Conservation (phyloP, 1,140 invertebrate species). For the Berghia stephanieae region DNA sequence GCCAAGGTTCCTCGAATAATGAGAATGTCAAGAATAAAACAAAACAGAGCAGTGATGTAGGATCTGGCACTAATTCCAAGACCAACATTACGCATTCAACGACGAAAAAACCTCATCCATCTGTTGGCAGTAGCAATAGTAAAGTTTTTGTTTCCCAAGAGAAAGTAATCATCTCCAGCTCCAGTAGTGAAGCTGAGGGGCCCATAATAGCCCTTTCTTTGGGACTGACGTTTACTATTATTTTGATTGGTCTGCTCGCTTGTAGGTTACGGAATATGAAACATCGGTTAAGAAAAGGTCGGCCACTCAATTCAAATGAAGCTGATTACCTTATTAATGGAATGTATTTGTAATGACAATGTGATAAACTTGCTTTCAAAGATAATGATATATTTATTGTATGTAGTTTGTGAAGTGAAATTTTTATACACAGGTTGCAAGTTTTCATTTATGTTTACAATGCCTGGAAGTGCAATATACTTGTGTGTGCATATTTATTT, state of each 20-base stretch:
- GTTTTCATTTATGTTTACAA: too few relatives aligned
- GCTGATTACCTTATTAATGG: slow-evolving; percentile 97
- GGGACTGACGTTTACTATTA: slow-evolving; percentile 76
- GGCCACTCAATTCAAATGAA: slow-evolving; percentile 89
- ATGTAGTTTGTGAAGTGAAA: too few relatives aligned
- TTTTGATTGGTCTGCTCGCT: slow-evolving; percentile 81
- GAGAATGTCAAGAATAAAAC: neutral
- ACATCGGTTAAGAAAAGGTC: slow-evolving; percentile 78
- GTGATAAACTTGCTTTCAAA: too few relatives aligned
- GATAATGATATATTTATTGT: too few relatives aligned
- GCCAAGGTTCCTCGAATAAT: neutral
- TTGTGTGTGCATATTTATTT: too few relatives aligned
- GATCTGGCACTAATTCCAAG: too few relatives aligned
- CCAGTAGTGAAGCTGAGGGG: slow-evolving; percentile 67
- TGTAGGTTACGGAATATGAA: slow-evolving; percentile 82
- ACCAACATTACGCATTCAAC: too few relatives aligned
- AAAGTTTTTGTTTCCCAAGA: slow-evolving; percentile 37
- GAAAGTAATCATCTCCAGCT: slow-evolving; percentile 47
- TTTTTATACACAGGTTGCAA: too few relatives aligned
- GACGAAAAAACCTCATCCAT: neutral
- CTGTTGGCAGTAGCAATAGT: neutral
- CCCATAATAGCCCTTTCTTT: slow-evolving; percentile 86
- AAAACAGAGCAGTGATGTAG: neutral
- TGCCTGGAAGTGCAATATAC: too few relatives aligned
- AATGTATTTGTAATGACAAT: slow-evolving; percentile 92